These are phyloP conservation scores for Danaus plexippus DNA, from an alignment of 1,140 invertebrate species.

Conservation along the genomic window DNA sequence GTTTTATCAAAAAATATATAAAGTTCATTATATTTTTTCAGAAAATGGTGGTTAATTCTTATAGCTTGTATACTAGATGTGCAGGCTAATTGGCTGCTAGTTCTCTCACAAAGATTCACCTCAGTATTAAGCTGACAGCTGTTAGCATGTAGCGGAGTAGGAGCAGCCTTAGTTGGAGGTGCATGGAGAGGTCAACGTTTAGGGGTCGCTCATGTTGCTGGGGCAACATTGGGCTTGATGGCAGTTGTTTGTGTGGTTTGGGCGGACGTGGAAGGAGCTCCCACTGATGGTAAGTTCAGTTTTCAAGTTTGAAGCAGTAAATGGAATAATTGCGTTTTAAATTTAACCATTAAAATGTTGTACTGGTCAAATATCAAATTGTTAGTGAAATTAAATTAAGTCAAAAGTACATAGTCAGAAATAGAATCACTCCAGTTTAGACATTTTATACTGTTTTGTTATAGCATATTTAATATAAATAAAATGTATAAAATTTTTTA, in stretches of 20 bases:
- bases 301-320: not conserved
- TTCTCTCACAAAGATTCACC: slow-evolving; percentile 64
- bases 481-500: slow-evolving; percentile 9
- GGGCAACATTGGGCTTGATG: slow-evolving; percentile 85
- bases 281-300: slow-evolving; percentile 72
- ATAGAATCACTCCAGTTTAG: too few relatives aligned
- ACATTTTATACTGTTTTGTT: too few relatives aligned
- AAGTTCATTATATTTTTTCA: slow-evolving; percentile 74
- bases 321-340: too few relatives aligned
- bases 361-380: too few relatives aligned
- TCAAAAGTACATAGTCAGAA: too few relatives aligned
- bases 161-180: slow-evolving; percentile 83
- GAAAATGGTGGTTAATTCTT: slow-evolving; percentile 55
- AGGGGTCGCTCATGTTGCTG: slow-evolving; percentile 81
- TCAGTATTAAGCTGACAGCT: slow-evolving; percentile 79
- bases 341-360: too few relatives aligned
- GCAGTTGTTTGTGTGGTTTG: slow-evolving; percentile 88
- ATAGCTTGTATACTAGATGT: slow-evolving; percentile 76
- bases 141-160: slow-evolving; percentile 89
- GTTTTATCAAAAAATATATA: not conserved
- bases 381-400: too few relatives aligned
- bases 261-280: slow-evolving; percentile 83
- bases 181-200: slow-evolving; percentile 79
- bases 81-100: slow-evolving; percentile 60
- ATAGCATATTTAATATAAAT: too few relatives aligned